Conservation (phyloP, 2,113 vertebrate genomes). For the Atlantisia rogersi region DNA sequence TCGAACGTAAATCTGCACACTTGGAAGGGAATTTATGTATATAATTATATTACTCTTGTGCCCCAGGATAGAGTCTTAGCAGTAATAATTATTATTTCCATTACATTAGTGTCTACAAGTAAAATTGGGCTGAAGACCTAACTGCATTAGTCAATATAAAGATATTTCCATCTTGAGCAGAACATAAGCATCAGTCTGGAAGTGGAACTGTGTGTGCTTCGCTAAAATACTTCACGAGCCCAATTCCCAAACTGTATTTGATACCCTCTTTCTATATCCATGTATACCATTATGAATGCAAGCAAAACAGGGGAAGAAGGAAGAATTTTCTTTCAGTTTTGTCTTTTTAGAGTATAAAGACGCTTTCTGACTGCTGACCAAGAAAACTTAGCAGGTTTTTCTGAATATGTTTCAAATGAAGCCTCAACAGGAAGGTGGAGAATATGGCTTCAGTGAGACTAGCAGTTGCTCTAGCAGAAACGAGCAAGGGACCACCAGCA, state of each 20-base stretch:
- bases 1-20: not conserved
- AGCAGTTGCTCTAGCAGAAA: not conserved
- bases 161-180: not conserved
- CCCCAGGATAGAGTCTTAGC: not conserved
- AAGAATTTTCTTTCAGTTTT: not conserved
- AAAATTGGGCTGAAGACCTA: not conserved
- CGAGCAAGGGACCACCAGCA: accelerated
- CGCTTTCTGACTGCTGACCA: not conserved
- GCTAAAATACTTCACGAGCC: not conserved
- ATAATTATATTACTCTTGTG: not conserved
- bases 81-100: not conserved
- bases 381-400: not conserved
- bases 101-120: not conserved
- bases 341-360: not conserved
- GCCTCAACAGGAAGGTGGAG: not conserved
- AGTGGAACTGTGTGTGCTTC: not conserved
- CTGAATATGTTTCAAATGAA: not conserved
- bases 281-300: not conserved
- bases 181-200: not conserved
- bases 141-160: not conserved
- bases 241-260: not conserved
- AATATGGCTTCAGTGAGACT: not conserved
- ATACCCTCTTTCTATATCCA: not conserved
- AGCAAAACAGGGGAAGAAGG: not conserved
- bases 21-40: not conserved